Base-by-base conservation (phyloP, 2,113 vertebrate genomes). In the Galemys pyrenaicus region DNA sequence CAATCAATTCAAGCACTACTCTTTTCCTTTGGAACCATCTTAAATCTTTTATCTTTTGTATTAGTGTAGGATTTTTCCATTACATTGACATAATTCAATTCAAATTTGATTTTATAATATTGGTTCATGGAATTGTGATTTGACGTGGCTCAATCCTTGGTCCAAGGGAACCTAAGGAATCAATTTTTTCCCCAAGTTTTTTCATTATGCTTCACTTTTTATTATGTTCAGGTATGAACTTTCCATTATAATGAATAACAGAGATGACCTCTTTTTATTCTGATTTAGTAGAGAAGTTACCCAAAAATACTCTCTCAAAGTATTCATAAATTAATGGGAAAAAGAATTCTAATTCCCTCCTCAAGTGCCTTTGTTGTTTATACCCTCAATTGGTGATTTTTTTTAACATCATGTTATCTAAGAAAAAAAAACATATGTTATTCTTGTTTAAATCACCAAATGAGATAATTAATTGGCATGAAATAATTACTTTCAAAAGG, bases 371-470 rank as follows among this genome's bases (percentile, higher is more conserved):
- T 97, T 71, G 87, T 90, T 96, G 96, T 96, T 96, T 96, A 89
- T 92, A 94, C 19, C 83, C 75, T 77, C 95, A 92, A 95, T 79
- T 94, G 95, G 78, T 97, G 89, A 91, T 97, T 96, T 96, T 97
- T 97, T 97, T 97, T 96, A 96, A 97, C 96, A 97, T 97, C 96
- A 97, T 97, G 95, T 95, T 97, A 96, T 93, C 94, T 97, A 97
- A 94, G 74, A 68, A 35, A 78, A 64, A 54, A 51, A 39, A 56
- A 44, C n/a, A 54, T 56, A 2, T 26, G 30, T 56, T 60, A 4
- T 26, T 71, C 22, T 77, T 37, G 0, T 87, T 82, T 58, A 2
- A 32, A 20, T 91, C 26, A 93, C 51, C 19, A 84, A 64, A 41
- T 8, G 67, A 26, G 20, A 77, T 68, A 70, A 78, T 89, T 75